Conservation (phyloP, 2,797 vertebrate genomes). For the Garrulus glandarius region DNA sequence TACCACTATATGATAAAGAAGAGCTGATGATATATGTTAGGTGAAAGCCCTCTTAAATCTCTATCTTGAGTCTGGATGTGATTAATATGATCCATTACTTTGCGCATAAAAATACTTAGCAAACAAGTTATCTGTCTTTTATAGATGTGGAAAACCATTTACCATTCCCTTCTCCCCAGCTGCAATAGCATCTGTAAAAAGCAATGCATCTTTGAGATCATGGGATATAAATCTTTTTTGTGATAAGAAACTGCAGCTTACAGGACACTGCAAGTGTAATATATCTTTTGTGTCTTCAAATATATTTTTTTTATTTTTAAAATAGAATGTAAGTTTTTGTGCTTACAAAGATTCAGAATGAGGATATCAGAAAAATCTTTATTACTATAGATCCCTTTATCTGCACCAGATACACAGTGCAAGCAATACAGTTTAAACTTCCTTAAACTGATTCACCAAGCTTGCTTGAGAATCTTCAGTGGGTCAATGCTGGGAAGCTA, state of each 20-base stretch:
- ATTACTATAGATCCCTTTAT: not conserved
- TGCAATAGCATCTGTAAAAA: not conserved
- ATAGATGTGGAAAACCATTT: not conserved
- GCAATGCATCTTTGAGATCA: not conserved
- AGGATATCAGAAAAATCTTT: not conserved
- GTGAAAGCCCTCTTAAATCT: not conserved
- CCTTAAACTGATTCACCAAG: not conserved
- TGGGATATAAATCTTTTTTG: not conserved
- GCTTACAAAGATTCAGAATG: not conserved
- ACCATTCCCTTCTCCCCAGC: not conserved
- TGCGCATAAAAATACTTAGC: not conserved
- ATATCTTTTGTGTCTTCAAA: not conserved
- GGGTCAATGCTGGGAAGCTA: not conserved
- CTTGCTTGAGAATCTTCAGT: not conserved
- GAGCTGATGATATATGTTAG: not conserved
- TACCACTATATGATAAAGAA: not conserved
- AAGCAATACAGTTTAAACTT: not conserved
- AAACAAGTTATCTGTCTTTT: not conserved
- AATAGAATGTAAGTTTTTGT: not conserved
- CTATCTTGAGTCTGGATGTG: not conserved
- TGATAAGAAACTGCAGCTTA: not conserved
- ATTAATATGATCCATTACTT: constrained; percentile 27
- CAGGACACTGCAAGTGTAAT: not conserved
- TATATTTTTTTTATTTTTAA: not conserved
- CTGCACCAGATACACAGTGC: not conserved